phyloP scores from a whole-genome alignment of 2,797 vertebrate genomes.

The Acipenser transmontanus region DNA sequence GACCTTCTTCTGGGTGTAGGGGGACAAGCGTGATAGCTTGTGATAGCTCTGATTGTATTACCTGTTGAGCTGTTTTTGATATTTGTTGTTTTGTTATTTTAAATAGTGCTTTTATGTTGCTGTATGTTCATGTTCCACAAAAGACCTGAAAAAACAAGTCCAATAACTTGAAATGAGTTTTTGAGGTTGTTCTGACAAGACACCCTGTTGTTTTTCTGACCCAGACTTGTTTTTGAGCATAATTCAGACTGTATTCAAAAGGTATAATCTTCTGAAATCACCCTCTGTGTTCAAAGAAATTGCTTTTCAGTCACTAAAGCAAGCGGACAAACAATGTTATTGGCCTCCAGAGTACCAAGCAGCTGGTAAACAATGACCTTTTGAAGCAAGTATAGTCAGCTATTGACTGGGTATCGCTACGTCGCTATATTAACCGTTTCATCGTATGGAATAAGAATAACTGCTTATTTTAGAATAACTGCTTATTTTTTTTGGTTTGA shows the following conservation, averaged over 20 bases:
- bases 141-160: not conserved
- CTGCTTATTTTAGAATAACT: no score
- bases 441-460: no score
- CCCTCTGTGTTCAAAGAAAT: constrained; percentile 54
- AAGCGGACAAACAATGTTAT: constrained; percentile 40
- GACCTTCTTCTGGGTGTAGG: no score
- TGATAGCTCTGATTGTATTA: no score
- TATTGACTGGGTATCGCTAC: constrained; percentile 43
- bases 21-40: no score
- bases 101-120: not conserved
- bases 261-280: constrained; percentile 58
- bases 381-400: constrained; percentile 36
- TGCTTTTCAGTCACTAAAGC: constrained; percentile 56
- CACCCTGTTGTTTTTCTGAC: constrained; percentile 33
- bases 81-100: not conserved
- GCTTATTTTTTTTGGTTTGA: no score
- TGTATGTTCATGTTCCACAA: constrained; percentile 12
- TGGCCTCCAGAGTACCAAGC: constrained; percentile 19
- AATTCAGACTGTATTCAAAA: constrained; percentile 55
- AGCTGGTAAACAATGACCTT: constrained; percentile 40
- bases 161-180: constrained; percentile 10
- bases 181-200: constrained; percentile 19
- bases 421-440: no score
- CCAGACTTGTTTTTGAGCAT: constrained; percentile 33
- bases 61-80: not conserved